Percentiles rank a stretch among this genome's conserved stretches.
Conservation (phyloP, 2,113 vertebrate genomes). For the Grus americana region DNA sequence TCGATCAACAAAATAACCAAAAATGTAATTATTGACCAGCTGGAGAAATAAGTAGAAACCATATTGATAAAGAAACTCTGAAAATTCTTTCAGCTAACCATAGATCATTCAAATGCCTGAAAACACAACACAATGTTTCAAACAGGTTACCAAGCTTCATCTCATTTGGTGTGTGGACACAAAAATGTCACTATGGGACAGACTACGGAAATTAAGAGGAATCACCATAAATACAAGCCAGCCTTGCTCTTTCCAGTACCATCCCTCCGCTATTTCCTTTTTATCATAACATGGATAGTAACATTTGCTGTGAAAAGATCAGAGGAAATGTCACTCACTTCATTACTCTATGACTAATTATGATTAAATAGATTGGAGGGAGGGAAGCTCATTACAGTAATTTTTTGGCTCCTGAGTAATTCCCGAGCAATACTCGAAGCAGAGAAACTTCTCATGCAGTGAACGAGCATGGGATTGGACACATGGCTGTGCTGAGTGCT, state of each 20-base stretch:
- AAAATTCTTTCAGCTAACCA: background rate
- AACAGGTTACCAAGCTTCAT: background rate
- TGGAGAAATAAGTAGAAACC: background rate
- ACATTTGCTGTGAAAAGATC: slow-evolving; percentile 37
- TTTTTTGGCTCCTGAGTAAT: background rate
- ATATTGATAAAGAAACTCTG: background rate
- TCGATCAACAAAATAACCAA: background rate
- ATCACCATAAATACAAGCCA: background rate
- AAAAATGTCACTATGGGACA: background rate
- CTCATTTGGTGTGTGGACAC: background rate
- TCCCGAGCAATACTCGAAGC: background rate
- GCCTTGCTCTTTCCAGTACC: background rate
- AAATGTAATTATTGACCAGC: background rate
- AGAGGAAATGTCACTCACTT: slow-evolving; percentile 56
- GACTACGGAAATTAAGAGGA: background rate
- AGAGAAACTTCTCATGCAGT: background rate
- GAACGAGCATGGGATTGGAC: background rate
- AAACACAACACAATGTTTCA: background rate
- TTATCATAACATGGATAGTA: background rate
- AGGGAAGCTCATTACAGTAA: slow-evolving; percentile 8
- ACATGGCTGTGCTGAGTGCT: background rate
- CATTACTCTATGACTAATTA: slow-evolving; percentile 58
- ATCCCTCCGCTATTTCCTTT: slow-evolving; percentile 14
- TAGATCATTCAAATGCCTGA: background rate
- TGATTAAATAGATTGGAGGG: background rate